phyloP scores from a whole-genome alignment of 2,113 vertebrate genomes.

The Spilogale gracilis region DNA sequence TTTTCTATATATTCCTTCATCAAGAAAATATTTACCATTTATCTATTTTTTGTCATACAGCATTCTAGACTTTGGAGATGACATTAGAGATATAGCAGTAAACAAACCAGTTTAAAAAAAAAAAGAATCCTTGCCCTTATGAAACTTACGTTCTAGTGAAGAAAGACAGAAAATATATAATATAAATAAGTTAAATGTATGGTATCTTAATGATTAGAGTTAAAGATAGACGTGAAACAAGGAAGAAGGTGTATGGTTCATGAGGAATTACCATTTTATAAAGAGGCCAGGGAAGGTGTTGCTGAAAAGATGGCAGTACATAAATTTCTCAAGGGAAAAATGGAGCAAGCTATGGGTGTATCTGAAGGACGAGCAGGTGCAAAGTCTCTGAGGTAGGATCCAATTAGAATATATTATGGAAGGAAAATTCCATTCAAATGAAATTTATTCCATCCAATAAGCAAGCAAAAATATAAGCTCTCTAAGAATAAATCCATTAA shows the following conservation, averaged over 20 bases:
- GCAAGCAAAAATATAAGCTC: background rate
- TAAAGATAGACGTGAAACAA: background rate
- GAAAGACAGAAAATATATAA: background rate
- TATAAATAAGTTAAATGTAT: background rate
- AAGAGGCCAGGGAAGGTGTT: background rate
- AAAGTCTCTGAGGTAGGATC: background rate
- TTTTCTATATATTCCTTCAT: conserved; percentile 18
- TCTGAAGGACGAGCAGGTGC: background rate
- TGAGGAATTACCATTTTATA: background rate
- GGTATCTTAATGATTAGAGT: background rate
- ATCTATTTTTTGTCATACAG: background rate
- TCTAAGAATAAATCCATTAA: background rate
- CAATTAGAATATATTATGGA: background rate
- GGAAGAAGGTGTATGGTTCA: background rate
- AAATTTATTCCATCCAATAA: too few relatives aligned
- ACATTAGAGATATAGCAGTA: background rate
- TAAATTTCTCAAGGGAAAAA: background rate
- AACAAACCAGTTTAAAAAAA: background rate
- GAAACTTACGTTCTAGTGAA: background rate
- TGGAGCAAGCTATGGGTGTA: background rate
- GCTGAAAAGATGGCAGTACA: background rate
- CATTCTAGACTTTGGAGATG: background rate
- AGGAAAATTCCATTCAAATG: background rate
- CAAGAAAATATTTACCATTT: conserved; percentile 9
- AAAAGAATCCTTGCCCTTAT: background rate